Percentiles rank a stretch among this genome's conserved stretches.
Conservation (phyloP, 2,888 invertebrate genomes). For the Amphipoea lucens region DNA sequence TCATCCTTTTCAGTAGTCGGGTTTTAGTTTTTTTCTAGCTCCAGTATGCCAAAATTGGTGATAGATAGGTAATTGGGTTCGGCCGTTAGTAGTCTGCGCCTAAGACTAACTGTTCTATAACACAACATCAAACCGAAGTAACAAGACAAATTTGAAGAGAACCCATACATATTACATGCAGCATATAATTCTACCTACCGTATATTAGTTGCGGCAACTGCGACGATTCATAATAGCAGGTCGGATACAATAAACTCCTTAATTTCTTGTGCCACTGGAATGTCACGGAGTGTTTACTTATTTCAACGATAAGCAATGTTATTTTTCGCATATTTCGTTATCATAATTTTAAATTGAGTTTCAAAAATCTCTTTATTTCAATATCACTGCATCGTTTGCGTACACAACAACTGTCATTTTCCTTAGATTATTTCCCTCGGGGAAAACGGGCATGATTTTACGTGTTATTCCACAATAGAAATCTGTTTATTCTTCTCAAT, state of each 20-base stretch:
- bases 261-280: neutral
- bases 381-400: neutral
- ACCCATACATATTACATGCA: conserved; percentile 24
- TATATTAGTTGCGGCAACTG: neutral
- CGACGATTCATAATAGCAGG: conserved; percentile 48
- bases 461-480: neutral
- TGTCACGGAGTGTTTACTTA: conserved; percentile 18
- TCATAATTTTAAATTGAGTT: neutral
- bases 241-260: conserved; percentile 48
- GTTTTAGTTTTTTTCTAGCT: too few species aligned
- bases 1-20: too few species aligned
- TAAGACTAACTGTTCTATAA: neutral
- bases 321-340: neutral
- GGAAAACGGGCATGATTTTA: neutral
- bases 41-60: too few species aligned
- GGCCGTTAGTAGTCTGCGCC: neutral
- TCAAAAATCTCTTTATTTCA: neutral
- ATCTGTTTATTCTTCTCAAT: neutral
- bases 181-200: neutral
- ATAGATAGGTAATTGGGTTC: too few species aligned
- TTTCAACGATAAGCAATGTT: neutral
- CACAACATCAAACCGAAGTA: neutral
- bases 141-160: neutral
- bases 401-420: neutral
- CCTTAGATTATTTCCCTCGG: neutral